Evolutionary conservation across 2,888 invertebrate species (phyloP).

Genomic region (Lasioglossum lativentre): DNA sequence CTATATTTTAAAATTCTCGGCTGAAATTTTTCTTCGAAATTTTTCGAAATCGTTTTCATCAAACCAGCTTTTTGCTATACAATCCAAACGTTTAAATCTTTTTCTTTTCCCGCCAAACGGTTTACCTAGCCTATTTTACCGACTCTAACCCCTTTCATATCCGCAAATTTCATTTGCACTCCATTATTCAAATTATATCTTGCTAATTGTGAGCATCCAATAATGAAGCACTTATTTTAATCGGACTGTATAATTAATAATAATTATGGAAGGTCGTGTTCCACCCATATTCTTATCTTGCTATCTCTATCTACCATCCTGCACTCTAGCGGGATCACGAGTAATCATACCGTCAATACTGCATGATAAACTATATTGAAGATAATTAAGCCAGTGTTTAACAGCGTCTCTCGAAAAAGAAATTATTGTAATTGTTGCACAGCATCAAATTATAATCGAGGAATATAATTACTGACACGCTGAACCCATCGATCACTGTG

Average conservation of each 20-base stretch:
- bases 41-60: neutral
- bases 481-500: neutral
- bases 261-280: neutral
- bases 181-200: neutral
- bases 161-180: neutral
- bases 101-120: neutral
- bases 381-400: neutral
- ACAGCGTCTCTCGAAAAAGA: neutral
- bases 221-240: neutral
- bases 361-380: neutral
- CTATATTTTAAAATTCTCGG: neutral
- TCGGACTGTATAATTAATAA: neutral
- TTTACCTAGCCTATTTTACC: constrained; percentile 8
- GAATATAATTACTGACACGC: neutral
- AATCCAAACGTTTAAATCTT: neutral
- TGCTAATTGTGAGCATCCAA: neutral
- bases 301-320: neutral
- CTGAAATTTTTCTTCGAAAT: neutral
- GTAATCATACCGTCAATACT: constrained; percentile 5
- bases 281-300: neutral
- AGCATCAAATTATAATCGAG: neutral
- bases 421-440: neutral
- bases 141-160: neutral
- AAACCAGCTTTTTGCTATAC: neutral
- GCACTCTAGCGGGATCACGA: constrained; percentile 5